Base-by-base conservation (phyloP, 2,113 vertebrate genomes). In the Terrapene triunguis region DNA sequence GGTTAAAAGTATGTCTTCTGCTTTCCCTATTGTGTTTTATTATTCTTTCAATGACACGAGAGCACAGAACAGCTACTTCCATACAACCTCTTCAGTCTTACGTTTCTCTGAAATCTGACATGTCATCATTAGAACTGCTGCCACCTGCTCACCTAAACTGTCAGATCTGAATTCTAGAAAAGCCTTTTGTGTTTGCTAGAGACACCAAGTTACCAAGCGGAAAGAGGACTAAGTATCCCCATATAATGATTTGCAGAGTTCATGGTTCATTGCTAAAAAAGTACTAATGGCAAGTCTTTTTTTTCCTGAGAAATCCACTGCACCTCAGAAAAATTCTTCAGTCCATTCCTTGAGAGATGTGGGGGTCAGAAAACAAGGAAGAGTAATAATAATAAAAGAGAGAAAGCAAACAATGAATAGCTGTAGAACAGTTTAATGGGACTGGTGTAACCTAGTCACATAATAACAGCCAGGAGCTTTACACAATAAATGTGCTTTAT, bases 291-390 rank as follows among this genome's bases (percentile, higher is more conserved):
- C 48, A 42, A 22, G 6, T 5, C 10, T 24, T 6, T 72, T 78
- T 47, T 47, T 47, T 92, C 32, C 87, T 92, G 92, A 81, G 42
- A 95, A 84, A 22, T 44, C 11, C 86, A 19, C 59, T 65, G 85
- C 69, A 65, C 24, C 85, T n/a, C 32, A 92, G 57, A 91, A 85
- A 81, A 89, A 92, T 55, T 14, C 57, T 92, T 72, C 80, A 81
- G 9, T n/a, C 54, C 21, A 44, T 13, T 54, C 57, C 76, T 38
- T 47, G 83, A 65, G 24, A 89, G 82, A 90, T 6, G 6, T n/a
- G 1, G 13, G 35, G 92, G 38, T 62, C 22, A 80, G 51, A 14
- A 82, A 24, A 87, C 54, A 47, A 44, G 62, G 32, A 47, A 65
- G 5, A 13, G 14, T 38, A 44, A 22, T 21, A 86, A n/a, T 51